Evolutionary conservation across 1,140 invertebrate species (phyloP), one percentile per base, ranked within the genome.

Genomic region (Mycetomoellerius zeteki): DNA sequence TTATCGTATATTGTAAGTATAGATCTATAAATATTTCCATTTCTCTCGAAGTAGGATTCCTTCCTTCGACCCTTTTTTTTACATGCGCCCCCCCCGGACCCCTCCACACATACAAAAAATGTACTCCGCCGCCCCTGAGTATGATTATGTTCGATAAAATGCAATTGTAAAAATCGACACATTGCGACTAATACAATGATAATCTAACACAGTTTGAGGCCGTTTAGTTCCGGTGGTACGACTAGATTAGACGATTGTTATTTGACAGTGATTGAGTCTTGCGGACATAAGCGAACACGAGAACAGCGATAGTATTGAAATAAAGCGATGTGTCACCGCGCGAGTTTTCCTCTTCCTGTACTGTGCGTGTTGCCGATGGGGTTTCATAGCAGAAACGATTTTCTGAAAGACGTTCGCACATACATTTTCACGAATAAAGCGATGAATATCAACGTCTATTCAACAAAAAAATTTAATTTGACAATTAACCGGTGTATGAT

Each of bases 381-480:
- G 91, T 87, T 91, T 93, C 91, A 93, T 90, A 78, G 88, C 91
- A 88, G 90, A 93, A 93, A 94, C 90, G 86, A 94, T 92, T 91
- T 90, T 95, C 95, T 95, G 95, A 95, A 95, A 95, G 91, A 94
- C 72, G 94, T 88, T 90, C 87, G 24, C 37, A 82, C 24, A 37
- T 73, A 82, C 52, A 73, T 82, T 82, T 54, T 72, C 16, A 82
- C 21, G 52, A 27, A 47, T n/a, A 33, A 10, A 67, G 10, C 37
- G 16, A 52, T 19, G 24, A 33, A 24, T 27, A n/a, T 37, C 33
- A 1, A 37, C 6, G 0, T 37, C 33, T 37, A 37, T 78, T 7
- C 56, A 14, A 50, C 0, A 21, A 33, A 0, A 52, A 67, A 62
- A 78, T 14, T 50, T 14, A 1, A 27, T 69, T 47, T 5, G 27